Evolutionary conservation across 2,113 vertebrate species (phyloP).

Genomic region (Enhydra lutris): DNA sequence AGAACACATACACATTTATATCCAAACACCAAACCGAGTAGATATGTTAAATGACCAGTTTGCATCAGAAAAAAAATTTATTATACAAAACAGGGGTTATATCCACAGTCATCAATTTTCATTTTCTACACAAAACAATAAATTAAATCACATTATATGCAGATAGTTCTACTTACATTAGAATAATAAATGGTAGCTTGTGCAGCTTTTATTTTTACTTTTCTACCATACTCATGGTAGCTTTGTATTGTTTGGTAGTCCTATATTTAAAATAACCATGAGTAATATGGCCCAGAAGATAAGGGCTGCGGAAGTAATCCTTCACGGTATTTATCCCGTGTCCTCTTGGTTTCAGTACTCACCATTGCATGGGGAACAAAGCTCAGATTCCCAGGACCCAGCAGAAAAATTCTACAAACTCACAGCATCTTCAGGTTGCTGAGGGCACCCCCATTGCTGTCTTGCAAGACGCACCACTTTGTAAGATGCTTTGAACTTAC

Average conservation of each 20-base stretch:
- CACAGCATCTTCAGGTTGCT: not conserved
- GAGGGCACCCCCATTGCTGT: no score
- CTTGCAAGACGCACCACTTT: not conserved
- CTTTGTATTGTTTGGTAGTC: constrained; percentile 52
- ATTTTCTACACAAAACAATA: constrained; percentile 90
- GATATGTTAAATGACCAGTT: constrained; percentile 78
- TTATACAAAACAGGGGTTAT: constrained; percentile 85
- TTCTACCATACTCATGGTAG: constrained; percentile 61
- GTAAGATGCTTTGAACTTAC: not conserved
- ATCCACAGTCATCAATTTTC: constrained; percentile 86
- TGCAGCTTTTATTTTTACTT: constrained; percentile 68
- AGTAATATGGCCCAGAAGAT: constrained; percentile 13
- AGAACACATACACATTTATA: constrained; percentile 84
- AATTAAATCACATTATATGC: constrained; percentile 95
- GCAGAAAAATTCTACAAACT: not conserved
- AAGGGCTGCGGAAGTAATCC: constrained; percentile 4
- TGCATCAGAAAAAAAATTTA: constrained; percentile 84
- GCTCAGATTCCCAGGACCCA: not conserved
- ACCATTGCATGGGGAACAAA: constrained; percentile 34
- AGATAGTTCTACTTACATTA: constrained; percentile 92
- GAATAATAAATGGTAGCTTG: constrained; percentile 81
- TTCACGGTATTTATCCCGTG: constrained; percentile 45
- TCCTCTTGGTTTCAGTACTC: constrained; percentile 52
- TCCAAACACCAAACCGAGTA: constrained; percentile 80
- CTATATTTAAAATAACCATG: constrained; percentile 57